Base-by-base conservation (phyloP, 2,113 vertebrate species). In the Indicator indicator region DNA sequence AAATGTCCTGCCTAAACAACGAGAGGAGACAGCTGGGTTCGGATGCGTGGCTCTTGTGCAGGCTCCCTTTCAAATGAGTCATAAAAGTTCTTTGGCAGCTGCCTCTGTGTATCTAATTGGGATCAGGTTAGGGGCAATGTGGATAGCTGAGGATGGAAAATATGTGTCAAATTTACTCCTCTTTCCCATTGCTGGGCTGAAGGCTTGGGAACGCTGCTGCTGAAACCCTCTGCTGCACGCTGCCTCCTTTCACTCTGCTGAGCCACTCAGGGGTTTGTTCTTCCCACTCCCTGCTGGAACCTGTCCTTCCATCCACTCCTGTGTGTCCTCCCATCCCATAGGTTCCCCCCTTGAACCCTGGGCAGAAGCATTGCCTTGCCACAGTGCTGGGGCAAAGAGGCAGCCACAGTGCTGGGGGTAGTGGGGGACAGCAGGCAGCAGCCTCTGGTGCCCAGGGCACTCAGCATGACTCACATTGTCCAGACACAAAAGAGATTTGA, bases 31-130 rank as follows among this genome's bases (percentile, higher is more conserved):
- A 96, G 96, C 93, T 97, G 96, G 95, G 59, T 11, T 2, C 4
- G 12, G 87, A 15, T 8, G 52, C 40, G 0, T 9, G 4, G 60
- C 11, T 40, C 91, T 88, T 92, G 40, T 68, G 90, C 89, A 71
- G 18, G 87, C 94, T 94, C 95, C 59, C 75, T 72, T 91, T 85
- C 68, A n/a, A 65, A 89, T 98, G 97, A 98, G 30, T 98, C 97
- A 98, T 89, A 63, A 84, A 82, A 83, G 62, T 44, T 94, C 56
- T 94, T 94, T 97, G 96, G 92, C 97, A 86, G 91, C 48, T 20
- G 36, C 63, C 78, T 69, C 72, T 46, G 90, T 82, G n/a, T 96
- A 76, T 96, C 95, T 91, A 26, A 92, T 88, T 91, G 95, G 96
- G 97, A 97, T 97, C 96, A 97, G 97, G 94, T 88, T 95, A 79